Conservation (phyloP, 64 coral and sea anemone genomes). For the Stylophora pistillata region DNA sequence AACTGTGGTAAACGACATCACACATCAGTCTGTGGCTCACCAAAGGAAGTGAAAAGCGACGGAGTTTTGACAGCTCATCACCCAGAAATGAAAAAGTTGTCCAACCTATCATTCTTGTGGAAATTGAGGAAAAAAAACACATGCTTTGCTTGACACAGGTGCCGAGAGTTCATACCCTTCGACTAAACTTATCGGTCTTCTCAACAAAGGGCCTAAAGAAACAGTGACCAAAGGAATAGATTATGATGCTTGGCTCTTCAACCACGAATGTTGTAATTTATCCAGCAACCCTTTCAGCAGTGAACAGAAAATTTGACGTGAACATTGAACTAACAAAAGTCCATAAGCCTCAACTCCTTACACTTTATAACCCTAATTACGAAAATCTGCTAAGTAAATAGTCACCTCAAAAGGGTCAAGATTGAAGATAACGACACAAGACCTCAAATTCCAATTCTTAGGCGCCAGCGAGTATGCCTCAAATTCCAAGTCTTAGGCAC, state of each 20-base stretch:
- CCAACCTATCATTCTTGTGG: constrained; percentile 42
- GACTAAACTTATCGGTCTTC: constrained; percentile 11
- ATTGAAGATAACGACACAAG: constrained; percentile 23
- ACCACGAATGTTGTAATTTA: constrained; percentile 43
- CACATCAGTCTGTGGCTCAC: constrained; percentile 30
- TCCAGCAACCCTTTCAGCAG: background rate
- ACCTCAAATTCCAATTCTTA: constrained; percentile 23
- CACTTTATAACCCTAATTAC: constrained; percentile 41
- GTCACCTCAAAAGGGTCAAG: constrained; percentile 28
- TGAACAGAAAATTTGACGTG: too few relatives aligned
- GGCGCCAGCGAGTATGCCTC: too few relatives aligned
- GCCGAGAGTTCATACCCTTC: background rate
- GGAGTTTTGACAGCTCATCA: constrained; percentile 26
- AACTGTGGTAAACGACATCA: constrained; percentile 22
- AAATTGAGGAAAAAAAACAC: background rate
- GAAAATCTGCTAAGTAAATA: background rate
- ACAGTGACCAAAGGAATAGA: background rate
- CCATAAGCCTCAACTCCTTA: constrained; percentile 10
- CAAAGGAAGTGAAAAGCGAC: background rate
- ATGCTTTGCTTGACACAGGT: too few relatives aligned
- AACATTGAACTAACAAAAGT: too few relatives aligned
- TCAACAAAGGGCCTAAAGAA: constrained; percentile 30
- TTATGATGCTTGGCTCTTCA: constrained; percentile 38
- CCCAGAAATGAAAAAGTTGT: constrained; percentile 38
- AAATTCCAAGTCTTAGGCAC: constrained; percentile 37